Conservation (phyloP, 2,797 vertebrate species). For the Spinibarbus caldwelli region DNA sequence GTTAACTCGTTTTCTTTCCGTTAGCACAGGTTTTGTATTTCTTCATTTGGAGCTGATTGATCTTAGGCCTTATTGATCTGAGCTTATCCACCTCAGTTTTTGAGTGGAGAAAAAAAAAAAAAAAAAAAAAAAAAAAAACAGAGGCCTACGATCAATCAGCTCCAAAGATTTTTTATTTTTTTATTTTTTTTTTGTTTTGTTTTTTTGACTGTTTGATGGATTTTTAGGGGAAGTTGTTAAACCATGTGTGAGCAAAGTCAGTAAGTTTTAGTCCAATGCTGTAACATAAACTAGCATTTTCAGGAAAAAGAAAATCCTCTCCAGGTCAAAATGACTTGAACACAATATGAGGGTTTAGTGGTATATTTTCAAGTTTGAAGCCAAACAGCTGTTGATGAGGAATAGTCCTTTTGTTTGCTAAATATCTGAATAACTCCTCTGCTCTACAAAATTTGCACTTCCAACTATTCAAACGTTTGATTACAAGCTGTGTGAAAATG, state of each 20-base stretch:
- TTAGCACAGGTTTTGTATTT: background rate
- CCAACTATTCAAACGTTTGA: background rate
- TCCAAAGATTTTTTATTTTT: too few relatives aligned
- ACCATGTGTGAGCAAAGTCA: too few relatives aligned
- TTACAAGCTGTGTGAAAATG: background rate
- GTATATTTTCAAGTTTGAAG: background rate
- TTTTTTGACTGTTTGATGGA: background rate
- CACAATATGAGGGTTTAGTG: background rate
- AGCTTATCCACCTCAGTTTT: background rate
- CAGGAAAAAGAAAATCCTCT: background rate
- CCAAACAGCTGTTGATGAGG: background rate
- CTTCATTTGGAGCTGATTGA: background rate
- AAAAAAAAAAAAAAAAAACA: background rate
- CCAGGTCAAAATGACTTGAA: background rate
- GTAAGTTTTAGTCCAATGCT: background rate
- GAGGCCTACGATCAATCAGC: background rate
- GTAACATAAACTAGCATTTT: background rate
- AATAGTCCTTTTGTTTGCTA: background rate
- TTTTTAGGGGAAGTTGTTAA: background rate
- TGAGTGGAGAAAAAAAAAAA: background rate
- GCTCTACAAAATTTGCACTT: too few relatives aligned
- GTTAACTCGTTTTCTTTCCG: background rate
- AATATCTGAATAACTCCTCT: background rate
- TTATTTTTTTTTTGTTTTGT: accelerated
- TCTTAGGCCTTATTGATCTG: background rate